Evolutionary conservation across 2,113 vertebrate species (phyloP), one percentile per base, ranked within the genome.

Genomic region (Andinoacara biseriatus): DNA sequence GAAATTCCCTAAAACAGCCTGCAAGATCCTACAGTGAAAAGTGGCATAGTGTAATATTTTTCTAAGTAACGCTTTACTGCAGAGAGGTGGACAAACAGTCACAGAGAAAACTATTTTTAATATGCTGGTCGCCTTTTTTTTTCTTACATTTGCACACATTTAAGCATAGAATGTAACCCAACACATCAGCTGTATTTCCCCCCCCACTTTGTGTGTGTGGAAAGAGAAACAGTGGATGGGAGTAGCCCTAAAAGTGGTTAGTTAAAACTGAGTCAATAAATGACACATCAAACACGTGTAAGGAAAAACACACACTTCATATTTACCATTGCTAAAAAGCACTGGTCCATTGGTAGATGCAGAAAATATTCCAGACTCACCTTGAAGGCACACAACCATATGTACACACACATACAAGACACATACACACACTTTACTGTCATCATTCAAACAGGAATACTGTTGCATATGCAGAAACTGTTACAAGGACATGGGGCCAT

Each of bases 291-390:
- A 52, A 52, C 65, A 72, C 31, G 6, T 18, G 1, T 31, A 52
- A 52, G 65, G 52, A 49, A 52, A 72, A 72, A 72, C 65, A 72
- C 46, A 72, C 65, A 72, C 10, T 10, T 52, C 15, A 52, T 72
- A 75, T 91, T 91, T 83, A 58, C 86, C 49, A 24, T 90, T 91
- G 77, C 35, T n/a, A 58, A 20, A 26, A 82, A 76, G 33, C 59
- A 8, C 38, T 13, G 11, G 24, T 33, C 11, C 15, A 18, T 58
- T 22, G 80, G 14, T 69, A 80, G 35, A 35, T 63, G 54, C 17
- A 10, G 6, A 18, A 58, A 76, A 24, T 58, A 75, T 87, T 86
- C 58, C 67, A 59, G 78, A 78, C 86, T 74, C 85, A 74, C 86
- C 85, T 83, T 86, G 11, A 86, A 76, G 11, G 69, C 83, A 80